Conservation (phyloP, 2,113 vertebrate genomes). For the Bubo bubo region DNA sequence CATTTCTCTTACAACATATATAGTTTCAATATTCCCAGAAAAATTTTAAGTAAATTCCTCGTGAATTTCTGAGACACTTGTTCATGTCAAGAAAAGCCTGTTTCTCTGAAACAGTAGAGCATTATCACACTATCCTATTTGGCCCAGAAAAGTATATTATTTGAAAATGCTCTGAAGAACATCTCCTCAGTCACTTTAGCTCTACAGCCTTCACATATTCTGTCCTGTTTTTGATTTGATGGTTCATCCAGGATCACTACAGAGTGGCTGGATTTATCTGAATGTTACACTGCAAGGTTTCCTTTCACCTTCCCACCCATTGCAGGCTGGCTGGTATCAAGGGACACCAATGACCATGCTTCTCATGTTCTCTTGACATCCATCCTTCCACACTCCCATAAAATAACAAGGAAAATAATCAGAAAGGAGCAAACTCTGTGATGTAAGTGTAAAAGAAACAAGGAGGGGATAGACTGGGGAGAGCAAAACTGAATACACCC, state of each 20-base stretch:
- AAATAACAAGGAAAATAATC: neutral
- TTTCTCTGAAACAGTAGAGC: neutral
- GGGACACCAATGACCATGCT: neutral
- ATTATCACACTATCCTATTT: neutral
- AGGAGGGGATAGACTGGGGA: neutral
- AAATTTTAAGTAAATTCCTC: neutral
- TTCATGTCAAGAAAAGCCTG: neutral
- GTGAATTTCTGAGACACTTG: neutral
- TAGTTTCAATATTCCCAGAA: neutral
- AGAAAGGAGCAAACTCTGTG: neutral
- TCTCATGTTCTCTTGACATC: neutral
- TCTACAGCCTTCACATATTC: neutral
- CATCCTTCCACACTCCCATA: neutral
- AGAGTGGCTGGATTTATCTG: neutral
- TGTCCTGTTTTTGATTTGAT: neutral
- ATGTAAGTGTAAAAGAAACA: neutral
- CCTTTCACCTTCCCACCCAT: neutral
- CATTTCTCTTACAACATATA: neutral
- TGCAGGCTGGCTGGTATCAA: neutral
- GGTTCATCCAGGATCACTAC: neutral
- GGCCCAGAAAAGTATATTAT: neutral
- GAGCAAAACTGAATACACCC: neutral
- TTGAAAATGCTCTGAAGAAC: neutral
- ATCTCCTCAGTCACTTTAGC: neutral
- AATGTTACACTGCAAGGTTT: neutral